phyloP scores from a whole-genome alignment of 2,888 invertebrate species.

The Holacanthella duospinosa region DNA sequence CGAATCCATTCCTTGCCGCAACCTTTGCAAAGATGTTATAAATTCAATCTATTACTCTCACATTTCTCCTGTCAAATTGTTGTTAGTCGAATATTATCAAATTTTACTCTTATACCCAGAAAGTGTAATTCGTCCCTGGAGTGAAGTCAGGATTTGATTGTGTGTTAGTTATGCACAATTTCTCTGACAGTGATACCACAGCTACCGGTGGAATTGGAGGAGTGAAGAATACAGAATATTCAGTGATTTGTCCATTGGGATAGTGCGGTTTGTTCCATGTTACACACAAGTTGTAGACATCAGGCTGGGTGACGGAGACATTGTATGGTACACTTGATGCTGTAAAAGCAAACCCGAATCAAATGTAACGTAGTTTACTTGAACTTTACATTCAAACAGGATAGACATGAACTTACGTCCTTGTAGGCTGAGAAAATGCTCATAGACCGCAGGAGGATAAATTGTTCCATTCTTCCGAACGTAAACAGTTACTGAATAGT shows the following conservation, averaged over 20 bases:
- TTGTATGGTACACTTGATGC: constrained; percentile 59
- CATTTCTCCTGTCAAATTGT: not conserved
- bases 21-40: constrained; percentile 47
- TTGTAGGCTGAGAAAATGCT: constrained; percentile 56
- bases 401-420: constrained; percentile 45
- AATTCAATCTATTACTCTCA: not conserved
- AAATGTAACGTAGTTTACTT: not conserved
- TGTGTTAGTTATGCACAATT: constrained; percentile 26
- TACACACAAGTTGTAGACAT: constrained; percentile 55
- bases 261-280: constrained; percentile 57
- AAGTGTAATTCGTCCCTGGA: constrained; percentile 54
- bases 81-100: constrained; percentile 2
- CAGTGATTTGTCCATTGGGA: constrained; percentile 53
- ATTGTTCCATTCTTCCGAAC: constrained; percentile 49
- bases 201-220: constrained; percentile 53
- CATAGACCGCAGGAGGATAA: constrained; percentile 55
- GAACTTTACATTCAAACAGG: not conserved
- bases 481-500: constrained; percentile 70
- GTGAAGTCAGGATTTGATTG: constrained; percentile 43
- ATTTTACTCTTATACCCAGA: constrained; percentile 62
- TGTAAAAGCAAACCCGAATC: constrained; percentile 39
- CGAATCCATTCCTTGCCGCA: constrained; percentile 54
- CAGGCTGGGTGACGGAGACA: constrained; percentile 54
- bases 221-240: constrained; percentile 56
- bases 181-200: constrained; percentile 35